Evolutionary conservation across 2,113 vertebrate genomes (phyloP).

Genomic region (Rattus rattus): DNA sequence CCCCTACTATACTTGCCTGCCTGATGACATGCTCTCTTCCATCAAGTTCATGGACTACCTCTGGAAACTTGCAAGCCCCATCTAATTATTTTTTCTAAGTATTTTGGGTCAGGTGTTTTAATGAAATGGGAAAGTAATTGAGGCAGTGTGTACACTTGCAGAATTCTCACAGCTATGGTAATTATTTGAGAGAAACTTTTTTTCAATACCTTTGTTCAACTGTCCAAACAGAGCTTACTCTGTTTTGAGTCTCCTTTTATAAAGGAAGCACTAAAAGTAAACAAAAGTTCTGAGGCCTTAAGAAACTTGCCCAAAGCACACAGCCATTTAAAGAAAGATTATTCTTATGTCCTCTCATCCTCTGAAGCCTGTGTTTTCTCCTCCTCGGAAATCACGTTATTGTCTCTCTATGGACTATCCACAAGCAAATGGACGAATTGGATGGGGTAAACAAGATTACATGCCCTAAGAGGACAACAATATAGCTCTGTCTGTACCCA

Average conservation of each 20-base stretch:
- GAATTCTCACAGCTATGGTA: not conserved
- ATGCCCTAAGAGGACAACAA: not conserved
- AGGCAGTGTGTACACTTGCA: not conserved
- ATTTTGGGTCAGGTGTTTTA: not conserved
- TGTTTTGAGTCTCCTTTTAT: not conserved
- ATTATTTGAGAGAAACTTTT: not conserved
- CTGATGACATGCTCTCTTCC: not conserved
- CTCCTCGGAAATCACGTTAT: not conserved
- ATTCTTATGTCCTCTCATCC: not conserved
- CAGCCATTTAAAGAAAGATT: not conserved
- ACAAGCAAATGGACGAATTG: slow-evolving; percentile 1
- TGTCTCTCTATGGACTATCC: not conserved
- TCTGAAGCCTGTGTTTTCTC: not conserved
- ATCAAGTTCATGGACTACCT: not conserved
- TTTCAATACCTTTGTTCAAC: slow-evolving; percentile 25
- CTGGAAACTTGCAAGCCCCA: not conserved
- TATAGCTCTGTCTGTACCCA: not conserved
- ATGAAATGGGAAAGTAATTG: not conserved
- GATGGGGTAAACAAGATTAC: slow-evolving; percentile 34
- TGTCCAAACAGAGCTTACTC: not conserved
- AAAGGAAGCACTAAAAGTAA: not conserved
- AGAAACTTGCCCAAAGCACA: slow-evolving; percentile 32
- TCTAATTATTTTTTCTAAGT: not conserved
- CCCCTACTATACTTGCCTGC: not conserved
- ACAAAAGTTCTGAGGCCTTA: not conserved